Evolutionary conservation across 2,797 vertebrate species (phyloP).

Genomic region (Emydoidea blandingii): DNA sequence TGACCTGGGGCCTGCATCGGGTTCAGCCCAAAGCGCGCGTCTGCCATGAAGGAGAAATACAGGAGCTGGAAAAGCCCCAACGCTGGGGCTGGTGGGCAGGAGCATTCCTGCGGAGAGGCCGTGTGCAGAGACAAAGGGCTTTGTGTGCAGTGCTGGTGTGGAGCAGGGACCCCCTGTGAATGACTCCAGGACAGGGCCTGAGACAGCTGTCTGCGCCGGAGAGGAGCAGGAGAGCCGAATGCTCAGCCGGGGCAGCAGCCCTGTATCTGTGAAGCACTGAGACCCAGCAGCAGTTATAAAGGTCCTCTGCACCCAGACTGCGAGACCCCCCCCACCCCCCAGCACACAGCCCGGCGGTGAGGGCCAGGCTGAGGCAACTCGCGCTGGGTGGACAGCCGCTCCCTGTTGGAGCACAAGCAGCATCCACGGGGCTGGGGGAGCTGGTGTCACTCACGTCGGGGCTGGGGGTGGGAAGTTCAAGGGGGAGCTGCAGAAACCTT

Average conservation of each 20-base stretch:
- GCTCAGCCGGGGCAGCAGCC: background rate
- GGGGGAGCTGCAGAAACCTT: rapidly evolving
- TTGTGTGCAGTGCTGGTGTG: too few relatives aligned
- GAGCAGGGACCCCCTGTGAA: background rate
- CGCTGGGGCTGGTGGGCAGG: too few relatives aligned
- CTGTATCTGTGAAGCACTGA: background rate
- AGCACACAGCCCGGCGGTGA: background rate
- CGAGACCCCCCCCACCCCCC: too few relatives aligned
- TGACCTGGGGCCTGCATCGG: background rate
- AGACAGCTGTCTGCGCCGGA: too few relatives aligned
- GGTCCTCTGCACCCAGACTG: too few relatives aligned
- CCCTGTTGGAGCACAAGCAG: background rate
- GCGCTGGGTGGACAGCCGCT: rapidly evolving
- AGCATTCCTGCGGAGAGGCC: too few relatives aligned
- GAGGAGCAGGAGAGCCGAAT: background rate
- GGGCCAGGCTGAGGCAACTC: background rate
- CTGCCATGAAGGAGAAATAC: background rate
- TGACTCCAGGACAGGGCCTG: background rate
- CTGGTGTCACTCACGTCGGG: rapidly evolving
- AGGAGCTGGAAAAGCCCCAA: background rate
- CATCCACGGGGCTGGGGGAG: background rate
- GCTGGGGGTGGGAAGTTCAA: background rate
- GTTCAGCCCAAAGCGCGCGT: background rate
- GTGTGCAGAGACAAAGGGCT: too few relatives aligned
- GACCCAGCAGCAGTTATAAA: too few relatives aligned